phyloP scores from a whole-genome alignment of 2,888 invertebrate species.

The Ennomos erosarius region DNA sequence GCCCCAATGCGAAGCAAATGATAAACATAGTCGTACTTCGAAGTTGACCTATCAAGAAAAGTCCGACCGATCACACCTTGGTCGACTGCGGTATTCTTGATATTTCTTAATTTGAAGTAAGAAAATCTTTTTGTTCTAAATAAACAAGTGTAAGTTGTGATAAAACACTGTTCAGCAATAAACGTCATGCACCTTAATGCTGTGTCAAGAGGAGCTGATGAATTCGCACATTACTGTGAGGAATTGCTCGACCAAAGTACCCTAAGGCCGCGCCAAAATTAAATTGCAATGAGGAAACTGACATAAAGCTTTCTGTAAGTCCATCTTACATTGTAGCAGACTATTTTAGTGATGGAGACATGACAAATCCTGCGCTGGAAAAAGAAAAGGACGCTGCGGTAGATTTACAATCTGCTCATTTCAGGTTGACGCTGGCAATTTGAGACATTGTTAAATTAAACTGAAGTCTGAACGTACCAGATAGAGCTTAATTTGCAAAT shows the following conservation, averaged over 20 bases:
- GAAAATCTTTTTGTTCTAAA: no score
- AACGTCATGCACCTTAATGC: slow-evolving; percentile 28
- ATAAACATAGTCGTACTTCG: no score
- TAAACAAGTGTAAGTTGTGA: slow-evolving; percentile 5
- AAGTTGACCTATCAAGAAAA: no score
- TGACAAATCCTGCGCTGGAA: slow-evolving; percentile 3
- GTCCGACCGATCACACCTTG: no score
- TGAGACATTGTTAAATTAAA: not conserved
- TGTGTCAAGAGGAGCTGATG: slow-evolving; percentile 39
- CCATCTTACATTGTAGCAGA: slow-evolving; percentile 46
- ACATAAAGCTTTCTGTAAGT: slow-evolving; percentile 37
- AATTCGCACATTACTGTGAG: slow-evolving; percentile 40
- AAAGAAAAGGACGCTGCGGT: not conserved
- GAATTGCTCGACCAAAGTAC: slow-evolving; percentile 31
- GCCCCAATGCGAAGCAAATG: not conserved
- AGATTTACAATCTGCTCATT: not conserved
- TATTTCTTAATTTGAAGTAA: no score
- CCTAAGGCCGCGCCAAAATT: slow-evolving; percentile 35
- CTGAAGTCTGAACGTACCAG: no score
- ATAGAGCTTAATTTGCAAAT: no score
- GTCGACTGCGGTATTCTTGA: no score
- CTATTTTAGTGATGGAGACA: slow-evolving; percentile 39
- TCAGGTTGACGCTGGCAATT: not conserved
- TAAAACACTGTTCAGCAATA: slow-evolving; percentile 34
- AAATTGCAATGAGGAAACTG: slow-evolving; percentile 41